phyloP scores from a whole-genome alignment of 2,888 invertebrate species.

The Eupithecia insigniata region DNA sequence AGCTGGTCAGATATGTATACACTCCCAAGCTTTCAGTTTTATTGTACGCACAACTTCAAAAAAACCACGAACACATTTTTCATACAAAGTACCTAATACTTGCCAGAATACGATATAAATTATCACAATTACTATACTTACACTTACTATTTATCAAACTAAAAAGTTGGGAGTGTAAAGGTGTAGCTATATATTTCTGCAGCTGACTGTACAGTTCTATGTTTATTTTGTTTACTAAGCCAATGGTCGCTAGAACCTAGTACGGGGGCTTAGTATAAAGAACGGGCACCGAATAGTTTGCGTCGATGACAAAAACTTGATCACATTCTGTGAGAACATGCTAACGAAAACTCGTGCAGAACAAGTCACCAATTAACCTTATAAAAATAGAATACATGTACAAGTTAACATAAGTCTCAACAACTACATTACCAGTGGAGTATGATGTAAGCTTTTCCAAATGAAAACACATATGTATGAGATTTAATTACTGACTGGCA shows the following conservation, averaged over 20 bases:
- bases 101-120: too few species aligned
- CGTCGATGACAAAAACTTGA: constrained; percentile 1
- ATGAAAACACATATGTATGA: not conserved
- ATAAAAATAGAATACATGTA: not conserved
- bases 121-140: too few species aligned
- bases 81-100: too few species aligned
- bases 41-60: too few species aligned
- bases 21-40: too few species aligned
- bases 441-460: not conserved
- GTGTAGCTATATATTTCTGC: not conserved
- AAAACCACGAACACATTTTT: too few species aligned
- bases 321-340: not conserved
- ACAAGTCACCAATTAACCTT: not conserved
- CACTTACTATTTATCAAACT: too few species aligned
- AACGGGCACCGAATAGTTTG: not conserved
- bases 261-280: not conserved
- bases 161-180: too few species aligned
- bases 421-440: not conserved
- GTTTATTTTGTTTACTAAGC: not conserved
- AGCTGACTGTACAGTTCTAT: not conserved
- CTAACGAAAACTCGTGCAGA: not conserved
- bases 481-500: constrained; percentile 26
- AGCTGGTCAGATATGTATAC: too few species aligned
- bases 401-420: not conserved
- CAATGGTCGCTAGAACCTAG: not conserved